Evolutionary conservation across 2,888 invertebrate species (phyloP).

Genomic region (Chironomus tentans): DNA sequence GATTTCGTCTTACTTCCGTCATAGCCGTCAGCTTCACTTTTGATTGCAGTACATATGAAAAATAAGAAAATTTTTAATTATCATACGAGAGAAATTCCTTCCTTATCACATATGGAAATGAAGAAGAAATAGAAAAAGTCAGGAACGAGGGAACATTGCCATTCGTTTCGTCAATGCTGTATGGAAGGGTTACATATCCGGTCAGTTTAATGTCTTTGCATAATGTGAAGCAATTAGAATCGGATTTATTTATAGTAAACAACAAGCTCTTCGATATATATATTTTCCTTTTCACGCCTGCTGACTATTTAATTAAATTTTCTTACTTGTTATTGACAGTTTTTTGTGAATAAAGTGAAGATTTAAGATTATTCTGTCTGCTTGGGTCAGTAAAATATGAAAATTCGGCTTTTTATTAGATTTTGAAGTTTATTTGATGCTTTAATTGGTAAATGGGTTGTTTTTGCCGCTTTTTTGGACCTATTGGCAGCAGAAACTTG

Average conservation of each 20-base stretch:
- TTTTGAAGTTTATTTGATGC: no score
- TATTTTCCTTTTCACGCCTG: background rate
- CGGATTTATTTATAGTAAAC: background rate
- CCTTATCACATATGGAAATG: background rate
- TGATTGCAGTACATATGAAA: no score
- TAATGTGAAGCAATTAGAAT: slow-evolving; percentile 19
- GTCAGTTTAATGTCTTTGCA: background rate
- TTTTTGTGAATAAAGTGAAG: background rate
- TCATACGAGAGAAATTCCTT: no score
- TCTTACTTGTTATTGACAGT: background rate
- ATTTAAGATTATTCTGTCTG: background rate
- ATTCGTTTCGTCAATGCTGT: background rate
- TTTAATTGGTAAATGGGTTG: no score
- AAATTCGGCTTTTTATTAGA: no score
- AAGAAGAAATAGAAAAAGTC: background rate
- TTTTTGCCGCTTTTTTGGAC: no score
- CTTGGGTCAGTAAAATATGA: background rate
- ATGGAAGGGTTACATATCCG: background rate
- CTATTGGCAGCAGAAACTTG: no score
- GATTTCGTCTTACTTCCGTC: background rate
- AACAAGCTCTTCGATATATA: no score
- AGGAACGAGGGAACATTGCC: background rate
- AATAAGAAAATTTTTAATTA: background rate
- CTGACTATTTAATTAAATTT: slow-evolving; percentile 10
- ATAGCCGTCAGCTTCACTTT: background rate